Evolutionary conservation across 2,797 vertebrate genomes (phyloP), one percentile per base, ranked within the genome.

Genomic region (Anomalospiza imberbis): DNA sequence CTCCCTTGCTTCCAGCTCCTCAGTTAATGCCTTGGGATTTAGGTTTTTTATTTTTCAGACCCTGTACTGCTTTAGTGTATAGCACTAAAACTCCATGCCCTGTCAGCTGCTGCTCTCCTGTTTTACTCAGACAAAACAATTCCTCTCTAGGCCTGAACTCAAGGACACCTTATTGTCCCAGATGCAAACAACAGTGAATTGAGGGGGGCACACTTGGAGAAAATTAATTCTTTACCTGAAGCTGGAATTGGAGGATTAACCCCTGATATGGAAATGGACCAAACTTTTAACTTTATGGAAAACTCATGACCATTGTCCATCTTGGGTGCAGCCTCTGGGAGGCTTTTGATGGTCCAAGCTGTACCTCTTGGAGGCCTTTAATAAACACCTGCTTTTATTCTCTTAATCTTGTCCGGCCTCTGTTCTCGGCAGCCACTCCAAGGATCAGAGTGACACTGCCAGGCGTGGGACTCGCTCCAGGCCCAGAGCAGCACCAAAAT

Each of bases 231-330:
- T 61, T 50, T 50, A n/a, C 8, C 29, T 61, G 34, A 50, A 61
- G 8, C 45, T 50, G 17, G 40, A 13, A 20, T 17, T 26, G 57
- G 36, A 76, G 5, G 2, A 61, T 51, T 51, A 62, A 62, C 8
- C 31, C 34, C 36, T 51, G 45, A 40, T n/a, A n/a, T 21, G 24
- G 3, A 11, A 61, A n/a, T 28, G 3, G 11, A 51, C 11, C 18
- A 42, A 42, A 62, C 7, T 74, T 10, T 34, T 34, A 34, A 34
- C 34, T 34, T 34, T 28, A 2, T 50, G 47, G 62, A 51, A 50
- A 61, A n/a, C 2, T n/a, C 1, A 0, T 50, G 29, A 13, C 17
- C 45, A 32, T 26, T 3, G 4, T 17, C 45, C 29, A n/a, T 7
- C 8, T 13, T 17, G 21, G 21, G 22, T 40, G 36, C 17, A 42